Evolutionary conservation across 2,113 vertebrate species (phyloP).

Genomic region (Gobius niger): DNA sequence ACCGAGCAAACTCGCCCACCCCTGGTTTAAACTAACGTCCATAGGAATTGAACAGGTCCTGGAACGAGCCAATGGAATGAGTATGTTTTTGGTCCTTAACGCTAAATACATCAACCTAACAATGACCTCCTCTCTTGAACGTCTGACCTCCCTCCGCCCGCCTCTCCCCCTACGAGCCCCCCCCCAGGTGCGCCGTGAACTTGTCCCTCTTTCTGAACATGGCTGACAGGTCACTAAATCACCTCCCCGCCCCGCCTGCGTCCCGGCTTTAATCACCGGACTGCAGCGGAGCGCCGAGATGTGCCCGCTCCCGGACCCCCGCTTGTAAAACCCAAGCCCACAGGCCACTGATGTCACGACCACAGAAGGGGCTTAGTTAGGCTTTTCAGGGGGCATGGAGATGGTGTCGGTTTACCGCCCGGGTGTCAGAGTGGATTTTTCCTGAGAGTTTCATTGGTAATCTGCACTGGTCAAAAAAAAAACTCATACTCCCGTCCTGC

Average conservation of each 20-base stretch:
- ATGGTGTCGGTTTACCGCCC: not conserved
- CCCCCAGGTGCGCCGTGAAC: slow-evolving; percentile 73
- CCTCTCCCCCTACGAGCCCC: slow-evolving; percentile 65
- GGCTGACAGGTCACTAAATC: slow-evolving; percentile 81
- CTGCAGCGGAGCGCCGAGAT: slow-evolving; percentile 74
- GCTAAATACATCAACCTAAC: not conserved
- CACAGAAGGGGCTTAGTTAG: slow-evolving; percentile 50
- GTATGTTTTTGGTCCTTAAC: too few relatives aligned
- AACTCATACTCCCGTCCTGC: too few relatives aligned
- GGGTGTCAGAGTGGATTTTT: not conserved
- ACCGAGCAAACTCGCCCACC: too few relatives aligned
- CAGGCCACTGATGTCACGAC: slow-evolving; percentile 61
- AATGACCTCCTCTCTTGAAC: slow-evolving; percentile 30
- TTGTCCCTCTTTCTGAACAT: slow-evolving; percentile 70
- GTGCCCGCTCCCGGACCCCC: slow-evolving; percentile 72
- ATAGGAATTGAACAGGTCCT: too few relatives aligned
- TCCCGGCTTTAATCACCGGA: slow-evolving; percentile 82
- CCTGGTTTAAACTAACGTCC: too few relatives aligned
- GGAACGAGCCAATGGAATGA: too few relatives aligned
- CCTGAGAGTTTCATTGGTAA: not conserved
- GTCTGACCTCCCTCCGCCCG: slow-evolving; percentile 24
- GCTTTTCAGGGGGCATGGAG: not conserved
- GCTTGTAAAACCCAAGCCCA: slow-evolving; percentile 70
- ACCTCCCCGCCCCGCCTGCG: slow-evolving; percentile 59
- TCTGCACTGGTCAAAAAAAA: not conserved